Evolutionary conservation across 2,888 invertebrate species (phyloP), one percentile per base, ranked within the genome.

Genomic region (Drosophila neotestacea): DNA sequence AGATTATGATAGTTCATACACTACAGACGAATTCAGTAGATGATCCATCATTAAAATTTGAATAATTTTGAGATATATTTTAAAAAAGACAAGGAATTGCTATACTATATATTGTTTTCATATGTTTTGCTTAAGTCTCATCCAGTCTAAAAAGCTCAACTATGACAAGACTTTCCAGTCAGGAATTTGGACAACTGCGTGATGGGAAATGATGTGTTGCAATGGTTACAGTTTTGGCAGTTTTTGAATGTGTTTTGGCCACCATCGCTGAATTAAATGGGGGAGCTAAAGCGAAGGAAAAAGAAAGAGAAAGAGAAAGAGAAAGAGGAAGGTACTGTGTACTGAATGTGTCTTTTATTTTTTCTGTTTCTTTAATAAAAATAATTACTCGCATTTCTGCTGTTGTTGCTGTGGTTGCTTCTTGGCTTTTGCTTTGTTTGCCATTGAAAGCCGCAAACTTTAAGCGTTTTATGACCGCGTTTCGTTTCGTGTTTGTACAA

Each of bases 391-490:
- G 77, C 61, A 67, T 77, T 79, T 81, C 79, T 34, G 27, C 4
- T 47, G 32, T 79, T 73, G 38, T 44, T 32, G 32, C 9, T 32
- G 6, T 9, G 6, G 32, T 16, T 42, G 69, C 69, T 76, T 76
- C 38, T 73, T 62, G 32, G 44, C 60, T 36, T 47, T 70, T 41
- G 77, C 77, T 79, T 79, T 73, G 67, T 71, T 86, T 77, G 79
- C 73, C 68, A 77, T 79, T 75, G 75, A 77, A 69, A 75, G 85
- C 85, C 83, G 77, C 81, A 79, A 82, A 73, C 83, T 72, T 75
- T 74, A 83, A 77, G 75, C 77, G 74, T 88, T 79, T 84, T 83
- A 81, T 83, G 73, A 51, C 67, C 78, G 73, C 70, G 75, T 85
- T 85, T 77, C 76, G 75, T 81, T 84, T 79, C 77, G 77, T 81